Conservation (phyloP, 1,140 invertebrate genomes). For the Drosophila ohnishii region DNA sequence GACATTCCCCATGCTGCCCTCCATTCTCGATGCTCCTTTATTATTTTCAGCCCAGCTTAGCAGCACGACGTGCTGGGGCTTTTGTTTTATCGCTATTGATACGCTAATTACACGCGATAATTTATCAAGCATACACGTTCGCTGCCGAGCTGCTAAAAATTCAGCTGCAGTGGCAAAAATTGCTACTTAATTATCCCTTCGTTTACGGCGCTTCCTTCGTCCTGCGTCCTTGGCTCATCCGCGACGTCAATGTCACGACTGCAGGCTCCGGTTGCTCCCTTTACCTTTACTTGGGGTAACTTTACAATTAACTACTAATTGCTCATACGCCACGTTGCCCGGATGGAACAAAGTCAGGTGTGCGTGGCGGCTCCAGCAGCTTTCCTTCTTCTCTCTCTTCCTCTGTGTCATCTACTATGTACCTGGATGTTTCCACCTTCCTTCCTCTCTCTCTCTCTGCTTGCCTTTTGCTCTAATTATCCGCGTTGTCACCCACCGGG, state of each 20-base stretch:
- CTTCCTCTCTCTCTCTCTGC: conserved; percentile 8
- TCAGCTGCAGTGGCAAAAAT: conserved; percentile 74
- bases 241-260: conserved; percentile 72
- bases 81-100: conserved; percentile 67
- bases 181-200: conserved; percentile 72
- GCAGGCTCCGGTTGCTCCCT: conserved; percentile 41
- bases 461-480: conserved; percentile 62
- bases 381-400: background rate
- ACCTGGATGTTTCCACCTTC: conserved; percentile 3
- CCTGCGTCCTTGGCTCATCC: conserved; percentile 1
- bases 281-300: conserved; percentile 58
- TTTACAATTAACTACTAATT: conserved; percentile 81
- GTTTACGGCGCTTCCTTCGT: conserved; percentile 4
- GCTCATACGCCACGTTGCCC: conserved; percentile 77
- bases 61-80: conserved; percentile 1
- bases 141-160: conserved; percentile 60
- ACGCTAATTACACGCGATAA: conserved; percentile 76
- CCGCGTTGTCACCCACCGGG: conserved; percentile 57
- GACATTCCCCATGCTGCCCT: conserved; percentile 33
- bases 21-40: background rate
- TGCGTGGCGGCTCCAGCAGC: conserved; percentile 19
- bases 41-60: conserved; percentile 24
- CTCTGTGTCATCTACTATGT: background rate
- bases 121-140: conserved; percentile 54
- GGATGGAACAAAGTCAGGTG: conserved; percentile 65